Conservation (phyloP, 1,140 invertebrate species). For the Lepidurus packardi region DNA sequence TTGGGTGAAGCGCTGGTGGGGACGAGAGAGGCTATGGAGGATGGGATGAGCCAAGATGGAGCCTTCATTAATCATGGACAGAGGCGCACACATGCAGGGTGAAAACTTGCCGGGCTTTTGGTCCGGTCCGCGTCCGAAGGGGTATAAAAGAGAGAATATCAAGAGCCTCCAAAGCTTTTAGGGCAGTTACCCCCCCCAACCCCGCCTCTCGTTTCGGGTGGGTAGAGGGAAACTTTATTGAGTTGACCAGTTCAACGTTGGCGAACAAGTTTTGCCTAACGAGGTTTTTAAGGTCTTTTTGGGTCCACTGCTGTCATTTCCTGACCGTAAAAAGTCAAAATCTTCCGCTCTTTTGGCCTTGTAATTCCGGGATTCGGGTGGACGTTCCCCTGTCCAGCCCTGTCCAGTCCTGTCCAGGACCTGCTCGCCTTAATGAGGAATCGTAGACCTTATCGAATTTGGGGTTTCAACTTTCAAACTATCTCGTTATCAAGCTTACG, state of each 20-base stretch:
- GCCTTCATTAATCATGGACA: not conserved
- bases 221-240: not conserved
- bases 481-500: not conserved
- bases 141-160: not conserved
- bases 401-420: not conserved
- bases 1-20: no score
- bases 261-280: not conserved
- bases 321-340: not conserved
- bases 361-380: not conserved
- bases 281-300: not conserved
- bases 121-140: not conserved
- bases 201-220: not conserved
- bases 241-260: not conserved
- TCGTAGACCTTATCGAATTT: not conserved
- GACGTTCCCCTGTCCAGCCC: not conserved
- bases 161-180: not conserved
- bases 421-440: not conserved
- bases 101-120: not conserved
- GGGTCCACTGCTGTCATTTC: slow-evolving; percentile 1
- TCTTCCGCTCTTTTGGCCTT: not conserved
- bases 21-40: no score
- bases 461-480: not conserved
- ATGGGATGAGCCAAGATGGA: not conserved
- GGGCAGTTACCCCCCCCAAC: not conserved
- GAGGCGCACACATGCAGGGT: not conserved